Percentiles rank a stretch among this genome's conserved stretches.
phyloP scores from a whole-genome alignment of 2,113 vertebrate genomes.

The Upupa epops region DNA sequence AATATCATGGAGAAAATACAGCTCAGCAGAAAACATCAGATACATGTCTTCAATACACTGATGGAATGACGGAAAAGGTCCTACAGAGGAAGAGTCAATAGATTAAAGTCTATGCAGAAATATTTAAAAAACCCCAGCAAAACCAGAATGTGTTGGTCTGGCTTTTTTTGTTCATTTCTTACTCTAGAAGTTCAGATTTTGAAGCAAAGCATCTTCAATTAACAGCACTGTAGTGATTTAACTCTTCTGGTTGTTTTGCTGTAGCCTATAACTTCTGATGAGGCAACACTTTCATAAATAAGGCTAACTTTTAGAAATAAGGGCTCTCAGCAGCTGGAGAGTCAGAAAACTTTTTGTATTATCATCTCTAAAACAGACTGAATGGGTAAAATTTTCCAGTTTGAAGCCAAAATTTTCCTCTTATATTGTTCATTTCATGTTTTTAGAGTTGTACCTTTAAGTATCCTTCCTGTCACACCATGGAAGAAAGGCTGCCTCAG shows the following conservation, averaged over 20 bases:
- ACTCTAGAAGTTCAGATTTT: neutral
- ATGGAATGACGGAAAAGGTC: neutral
- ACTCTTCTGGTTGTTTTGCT: neutral
- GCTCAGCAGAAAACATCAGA: neutral
- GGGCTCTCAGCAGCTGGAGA: neutral
- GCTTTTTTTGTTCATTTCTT: neutral
- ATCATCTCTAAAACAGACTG: neutral
- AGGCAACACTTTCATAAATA: neutral
- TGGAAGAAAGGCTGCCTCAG: neutral
- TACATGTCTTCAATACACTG: neutral
- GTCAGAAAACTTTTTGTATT: neutral
- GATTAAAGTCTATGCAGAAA: neutral
- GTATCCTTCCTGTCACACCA: neutral
- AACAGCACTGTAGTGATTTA: neutral
- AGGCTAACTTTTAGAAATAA: neutral
- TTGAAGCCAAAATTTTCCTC: neutral
- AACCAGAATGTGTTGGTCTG: neutral
- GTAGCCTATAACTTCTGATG: neutral
- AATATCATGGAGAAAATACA: neutral
- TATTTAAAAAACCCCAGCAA: neutral
- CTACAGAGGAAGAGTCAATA: neutral
- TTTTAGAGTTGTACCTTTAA: slow-evolving; percentile 6
- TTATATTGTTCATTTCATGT: neutral
- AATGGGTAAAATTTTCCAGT: neutral
- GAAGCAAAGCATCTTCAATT: neutral